Base-by-base conservation (phyloP, 2,113 vertebrate genomes). In the Gambusia holbrooki region DNA sequence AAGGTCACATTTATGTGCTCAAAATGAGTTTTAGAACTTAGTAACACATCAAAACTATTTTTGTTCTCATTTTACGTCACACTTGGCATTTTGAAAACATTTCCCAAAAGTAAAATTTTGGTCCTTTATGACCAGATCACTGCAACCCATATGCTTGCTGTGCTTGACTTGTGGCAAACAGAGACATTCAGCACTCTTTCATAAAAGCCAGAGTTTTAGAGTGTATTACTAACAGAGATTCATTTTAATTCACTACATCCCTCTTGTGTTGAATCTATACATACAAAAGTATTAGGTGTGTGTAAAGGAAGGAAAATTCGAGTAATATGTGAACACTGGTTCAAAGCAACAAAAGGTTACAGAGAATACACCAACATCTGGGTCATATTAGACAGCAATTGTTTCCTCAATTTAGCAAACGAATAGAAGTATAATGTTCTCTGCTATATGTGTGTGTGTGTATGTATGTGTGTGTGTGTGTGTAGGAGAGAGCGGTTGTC, bases 361-460 rank as follows among this genome's bases (percentile, higher is more conserved):
- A 68, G n/a, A 27, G 15, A 71, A 51, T 60, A 17, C 2, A 2
- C 19, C 30, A 62, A 76, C 69, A 72, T 71, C 79, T 85, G 70
- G 79, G 74, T 48, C 40, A 1, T 62, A 76, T 76, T 63, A 72
- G 64, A 63, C 32, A 33, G 51, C 15, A 69, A 71, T 58, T 3
- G 0, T 69, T 74, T 28, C 45, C 0, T 37, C 15, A 71, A 3
- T 68, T 62, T 62, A 81, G 29, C 33, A 62, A 67, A 61, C 58
- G 58, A 66, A 68, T 67, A 69, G 51, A 32, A 60, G 37, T 37
- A 37, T 42, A 51, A 69, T 25, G 58, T 64, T 67, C 74, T 30
- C 29, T 48, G 29, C 82, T 64, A 65, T 70, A 58, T 71, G 74
- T 75, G 66, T 35, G 48, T 73, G 30, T 80, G 64, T 69, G 40